Base-by-base conservation (phyloP, 2,888 invertebrate genomes). In the Hybos culiciformis region DNA sequence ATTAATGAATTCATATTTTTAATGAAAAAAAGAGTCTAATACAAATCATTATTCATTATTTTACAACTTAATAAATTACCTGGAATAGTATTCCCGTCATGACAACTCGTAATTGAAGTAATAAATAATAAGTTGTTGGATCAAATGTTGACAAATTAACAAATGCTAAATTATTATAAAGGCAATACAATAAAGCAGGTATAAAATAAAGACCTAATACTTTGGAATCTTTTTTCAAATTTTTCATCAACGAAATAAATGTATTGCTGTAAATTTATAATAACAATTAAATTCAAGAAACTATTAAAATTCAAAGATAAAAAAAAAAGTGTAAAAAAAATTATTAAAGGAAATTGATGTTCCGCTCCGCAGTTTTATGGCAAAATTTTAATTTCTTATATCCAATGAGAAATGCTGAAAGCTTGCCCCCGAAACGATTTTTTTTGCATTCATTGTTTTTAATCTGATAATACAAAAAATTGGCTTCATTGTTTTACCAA, bases 101-200 rank as follows among this genome's bases (percentile, higher is more conserved):
- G 15, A 94, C 91, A 29, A 94, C 92, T 55, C 94, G 72, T 52
- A 94, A 77, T 63, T 94, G 93, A 7, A 94, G 70, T 34, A 94
- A 66, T 44, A 94, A 71, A 63, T 85, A 92, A 62, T 94, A 94
- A 0, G 93, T 91, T 1, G 94, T 93, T 2, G 94, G 93, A 63
- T 94, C 94, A 67, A 91, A 94, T 42, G 77, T 78, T 11, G 87
- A 81, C 54, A 94, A 71, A 70, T 93, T 94, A 41, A 86, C 71
- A 67, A 92, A 94, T 23, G 91, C 79, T 56, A 96, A 72, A 69
- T 94, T 94, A 62, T 96, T 94, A 71, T 94, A 94, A 41, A 93
- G 70, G 56, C 92, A 93, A 62, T 96, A 96, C 42, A 94, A 67
- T 56, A 86, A 74, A 0, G 93, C 84, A 33, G 94, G 94, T 49